Evolutionary conservation across 2,797 vertebrate genomes (phyloP).

Genomic region (Microhierax caerulescens): DNA sequence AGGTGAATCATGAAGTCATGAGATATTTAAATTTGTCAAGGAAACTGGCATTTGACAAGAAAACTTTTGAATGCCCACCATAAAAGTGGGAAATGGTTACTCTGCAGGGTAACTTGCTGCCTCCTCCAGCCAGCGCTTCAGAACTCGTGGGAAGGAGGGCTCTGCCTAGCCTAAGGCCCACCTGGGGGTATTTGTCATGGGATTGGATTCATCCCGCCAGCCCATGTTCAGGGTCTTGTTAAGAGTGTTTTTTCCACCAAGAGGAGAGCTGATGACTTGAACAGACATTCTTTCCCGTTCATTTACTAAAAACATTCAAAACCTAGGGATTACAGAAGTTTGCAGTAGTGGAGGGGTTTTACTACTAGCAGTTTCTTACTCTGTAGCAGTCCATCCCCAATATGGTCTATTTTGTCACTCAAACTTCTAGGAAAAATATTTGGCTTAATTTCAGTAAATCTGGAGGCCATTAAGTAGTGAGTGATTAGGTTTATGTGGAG

Average conservation of each 20-base stretch:
- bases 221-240: background rate
- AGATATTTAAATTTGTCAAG: background rate
- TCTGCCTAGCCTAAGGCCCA: background rate
- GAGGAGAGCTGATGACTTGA: background rate
- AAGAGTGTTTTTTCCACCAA: rapidly evolving
- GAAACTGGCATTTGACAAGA: background rate
- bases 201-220: background rate
- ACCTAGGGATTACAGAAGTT: background rate
- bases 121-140: background rate
- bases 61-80: background rate
- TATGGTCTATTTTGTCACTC: background rate
- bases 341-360: background rate
- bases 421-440: background rate
- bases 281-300: background rate
- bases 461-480: background rate
- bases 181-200: background rate
- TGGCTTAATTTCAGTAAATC: background rate
- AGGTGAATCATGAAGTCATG: background rate
- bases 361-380: background rate
- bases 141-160: background rate
- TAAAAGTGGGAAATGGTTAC: rapidly evolving
- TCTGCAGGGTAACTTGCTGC: background rate
- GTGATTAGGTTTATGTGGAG: background rate
- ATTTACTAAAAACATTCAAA: background rate
- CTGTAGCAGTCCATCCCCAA: background rate